phyloP scores from a whole-genome alignment of 2,888 invertebrate species.

The Arrhopalites spinosus region DNA sequence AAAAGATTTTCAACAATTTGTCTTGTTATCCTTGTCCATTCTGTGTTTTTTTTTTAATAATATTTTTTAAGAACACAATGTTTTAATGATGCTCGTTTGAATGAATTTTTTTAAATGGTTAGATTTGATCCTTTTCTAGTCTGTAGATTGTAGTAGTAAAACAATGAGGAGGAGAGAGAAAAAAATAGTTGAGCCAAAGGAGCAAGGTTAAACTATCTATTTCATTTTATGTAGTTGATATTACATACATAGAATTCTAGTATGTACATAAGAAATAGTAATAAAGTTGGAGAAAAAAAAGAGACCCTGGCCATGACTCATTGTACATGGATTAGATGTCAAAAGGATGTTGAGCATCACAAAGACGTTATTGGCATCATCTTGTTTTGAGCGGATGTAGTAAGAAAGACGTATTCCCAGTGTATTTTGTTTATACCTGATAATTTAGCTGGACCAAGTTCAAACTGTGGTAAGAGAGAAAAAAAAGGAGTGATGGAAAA shows the following conservation, averaged over 20 bases:
- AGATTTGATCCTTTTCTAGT: neutral
- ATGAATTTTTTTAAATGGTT: too few relatives aligned
- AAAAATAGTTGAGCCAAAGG: neutral
- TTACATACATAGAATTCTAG: too few relatives aligned
- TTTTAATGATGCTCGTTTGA: too few relatives aligned
- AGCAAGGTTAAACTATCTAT: slow-evolving; percentile 1
- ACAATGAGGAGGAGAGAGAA: neutral
- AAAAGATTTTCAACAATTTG: too few relatives aligned
- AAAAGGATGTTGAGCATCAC: neutral
- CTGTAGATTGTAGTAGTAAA: neutral
- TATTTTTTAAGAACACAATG: too few relatives aligned
- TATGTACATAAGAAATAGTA: neutral
- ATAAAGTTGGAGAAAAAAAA: neutral
- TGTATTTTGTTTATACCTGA: neutral
- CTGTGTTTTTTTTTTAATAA: too few relatives aligned
- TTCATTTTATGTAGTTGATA: neutral
- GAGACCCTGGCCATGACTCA: slow-evolving; percentile 2
- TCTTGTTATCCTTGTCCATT: too few relatives aligned
- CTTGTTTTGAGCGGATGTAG: neutral
- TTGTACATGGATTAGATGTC: neutral
- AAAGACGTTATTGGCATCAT: neutral
- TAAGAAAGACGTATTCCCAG: too few relatives aligned
- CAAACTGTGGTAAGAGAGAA: neutral
- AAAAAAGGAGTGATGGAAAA: neutral
- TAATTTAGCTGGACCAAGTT: neutral